Evolutionary conservation across 2,113 vertebrate genomes (phyloP), one percentile per base, ranked within the genome.

Genomic region (Heteronetta atricapilla): DNA sequence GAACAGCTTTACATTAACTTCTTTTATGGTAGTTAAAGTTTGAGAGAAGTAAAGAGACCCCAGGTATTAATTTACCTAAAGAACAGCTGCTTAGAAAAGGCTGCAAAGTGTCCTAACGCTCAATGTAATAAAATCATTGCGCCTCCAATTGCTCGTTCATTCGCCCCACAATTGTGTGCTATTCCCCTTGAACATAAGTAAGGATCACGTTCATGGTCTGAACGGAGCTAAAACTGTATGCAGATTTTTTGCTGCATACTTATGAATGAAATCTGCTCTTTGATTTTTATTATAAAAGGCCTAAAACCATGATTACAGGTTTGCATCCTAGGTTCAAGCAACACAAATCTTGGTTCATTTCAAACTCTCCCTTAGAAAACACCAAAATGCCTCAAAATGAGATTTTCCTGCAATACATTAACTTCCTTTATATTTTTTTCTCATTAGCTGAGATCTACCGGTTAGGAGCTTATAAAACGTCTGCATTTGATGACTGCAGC

Each of bases 51-150:
- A 97, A 96, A 97, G 93, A 97, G 94, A 97, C 94, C 92, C 89
- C 94, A 98, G 93, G 94, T 98, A 98, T 98, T 98, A 97, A 97
- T 97, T 98, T 98, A 97, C 96, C 95, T 96, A 94, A 96, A 94
- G 92, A 97, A 87, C 97, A 98, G 97, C 97, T 98, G 97, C 97
- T 95, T 87, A 73, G 88, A 95, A 97, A 97, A 96, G 86, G 84
- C 82, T 72, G 92, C 86, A 93, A 94, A 90, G 80, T 83, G 95
- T 89, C 95, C 80, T 88, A 90, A 95, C 42, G 78, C 92, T 88
- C 58, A 25, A 55, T 13, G 91, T n/a, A 96, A 95, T 90, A 95
- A 97, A 97, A 94, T 2, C 81, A 90, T 2, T 72, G 95, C 80
- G 63, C 70, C 81, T 84, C 83, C 74, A 44, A 38, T 26, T 3